Evolutionary conservation across 2,797 vertebrate genomes (phyloP).

Genomic region (Siniperca undulata): DNA sequence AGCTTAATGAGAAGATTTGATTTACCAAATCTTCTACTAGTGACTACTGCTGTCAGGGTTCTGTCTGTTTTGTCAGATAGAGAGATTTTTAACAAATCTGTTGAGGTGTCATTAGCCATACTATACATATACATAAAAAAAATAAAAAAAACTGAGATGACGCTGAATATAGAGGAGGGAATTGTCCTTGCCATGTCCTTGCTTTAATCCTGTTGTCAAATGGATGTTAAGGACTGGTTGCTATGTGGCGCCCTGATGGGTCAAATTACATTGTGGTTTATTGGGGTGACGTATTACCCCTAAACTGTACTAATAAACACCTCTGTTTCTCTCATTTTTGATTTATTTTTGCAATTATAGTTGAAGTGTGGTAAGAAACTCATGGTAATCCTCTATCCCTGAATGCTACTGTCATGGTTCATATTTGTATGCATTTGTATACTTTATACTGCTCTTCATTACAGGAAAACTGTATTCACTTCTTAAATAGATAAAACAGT

Average conservation of each 20-base stretch:
- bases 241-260: neutral
- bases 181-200: slow-evolving; percentile 14
- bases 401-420: neutral
- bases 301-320: slow-evolving; percentile 28
- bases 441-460: neutral
- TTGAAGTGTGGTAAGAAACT: slow-evolving; percentile 62
- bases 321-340: slow-evolving; percentile 33
- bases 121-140: too few relatives aligned
- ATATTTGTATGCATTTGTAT: slow-evolving; percentile 24
- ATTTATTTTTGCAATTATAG: slow-evolving; percentile 38
- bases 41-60: neutral
- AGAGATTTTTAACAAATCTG: slow-evolving; percentile 19
- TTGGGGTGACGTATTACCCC: neutral
- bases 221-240: slow-evolving; percentile 26
- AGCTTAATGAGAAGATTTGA: neutral
- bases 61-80: neutral
- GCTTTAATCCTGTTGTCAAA: slow-evolving; percentile 46
- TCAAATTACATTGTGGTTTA: slow-evolving; percentile 38
- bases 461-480: neutral
- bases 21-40: slow-evolving; percentile 9
- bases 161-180: slow-evolving; percentile 25
- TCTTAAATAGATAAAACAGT: neutral
- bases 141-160: neutral
- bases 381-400: neutral
- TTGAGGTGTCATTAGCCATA: slow-evolving; percentile 15